phyloP scores from a whole-genome alignment of 2,797 vertebrate genomes.

The Pipistrellus kuhlii region DNA sequence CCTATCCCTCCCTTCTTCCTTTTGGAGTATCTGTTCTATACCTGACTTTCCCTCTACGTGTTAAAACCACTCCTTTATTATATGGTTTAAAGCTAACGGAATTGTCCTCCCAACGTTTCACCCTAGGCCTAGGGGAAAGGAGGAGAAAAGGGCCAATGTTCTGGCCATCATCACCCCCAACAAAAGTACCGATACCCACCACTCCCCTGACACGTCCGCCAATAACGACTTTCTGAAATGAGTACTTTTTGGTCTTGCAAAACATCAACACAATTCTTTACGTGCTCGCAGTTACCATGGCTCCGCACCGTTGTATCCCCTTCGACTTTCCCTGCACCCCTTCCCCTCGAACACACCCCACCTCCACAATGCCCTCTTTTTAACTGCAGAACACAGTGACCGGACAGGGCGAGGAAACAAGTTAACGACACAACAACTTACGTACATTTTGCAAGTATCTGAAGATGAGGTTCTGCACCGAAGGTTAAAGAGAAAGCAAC shows the following conservation, averaged over 20 bases:
- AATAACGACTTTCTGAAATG: background rate
- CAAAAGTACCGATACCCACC: background rate
- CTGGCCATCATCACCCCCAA: background rate
- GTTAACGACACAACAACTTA: constrained; percentile 71
- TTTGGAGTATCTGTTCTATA: background rate
- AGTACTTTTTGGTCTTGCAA: background rate
- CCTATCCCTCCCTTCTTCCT: background rate
- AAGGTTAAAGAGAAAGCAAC: constrained; percentile 87
- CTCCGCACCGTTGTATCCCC: background rate
- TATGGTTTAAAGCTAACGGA: background rate
- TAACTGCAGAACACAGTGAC: background rate
- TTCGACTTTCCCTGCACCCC: background rate
- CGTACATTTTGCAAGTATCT: constrained; percentile 98
- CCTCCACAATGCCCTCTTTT: background rate
- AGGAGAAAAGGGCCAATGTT: background rate
- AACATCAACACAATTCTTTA: background rate
- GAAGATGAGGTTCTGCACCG: constrained; percentile 97
- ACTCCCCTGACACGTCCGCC: background rate
- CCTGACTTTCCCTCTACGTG: background rate
- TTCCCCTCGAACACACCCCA: background rate
- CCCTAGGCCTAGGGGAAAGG: too few species aligned
- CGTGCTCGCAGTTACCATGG: background rate
- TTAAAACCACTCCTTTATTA: background rate
- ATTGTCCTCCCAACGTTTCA: background rate
- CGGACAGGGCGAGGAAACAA: background rate